A percentile compares a stretch with the other conserved stretches of the same genome.
Evolutionary conservation across 2,888 invertebrate genomes (phyloP).

Genomic region (Drosophila flavopinicola): DNA sequence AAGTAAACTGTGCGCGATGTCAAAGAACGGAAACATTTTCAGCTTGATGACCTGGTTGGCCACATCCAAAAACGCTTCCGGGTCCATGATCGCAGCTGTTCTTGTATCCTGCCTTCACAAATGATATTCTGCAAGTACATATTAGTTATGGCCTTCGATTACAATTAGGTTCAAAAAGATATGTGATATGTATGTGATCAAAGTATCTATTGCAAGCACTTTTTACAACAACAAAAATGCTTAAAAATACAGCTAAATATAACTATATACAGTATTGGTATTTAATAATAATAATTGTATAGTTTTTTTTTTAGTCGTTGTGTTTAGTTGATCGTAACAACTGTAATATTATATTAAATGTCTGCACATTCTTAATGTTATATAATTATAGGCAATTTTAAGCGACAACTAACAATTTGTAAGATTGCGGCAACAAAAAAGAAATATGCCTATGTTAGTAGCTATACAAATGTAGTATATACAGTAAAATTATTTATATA

Average conservation of each 20-base stretch:
- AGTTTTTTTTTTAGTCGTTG: neutral
- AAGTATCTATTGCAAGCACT: too few relatives aligned
- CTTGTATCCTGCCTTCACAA: conserved; percentile 65
- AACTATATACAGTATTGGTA: neutral
- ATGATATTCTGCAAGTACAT: too few relatives aligned
- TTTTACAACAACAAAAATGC: too few relatives aligned
- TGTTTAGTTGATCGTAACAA: neutral
- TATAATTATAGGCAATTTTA: conserved; percentile 40
- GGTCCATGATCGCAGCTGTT: conserved; percentile 89
- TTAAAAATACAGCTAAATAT: neutral
- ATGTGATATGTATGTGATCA: too few relatives aligned
- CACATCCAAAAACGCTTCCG: conserved; percentile 98
- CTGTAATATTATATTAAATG: neutral
- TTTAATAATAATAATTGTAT: too few relatives aligned
- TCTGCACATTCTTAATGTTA: conserved; percentile 28
- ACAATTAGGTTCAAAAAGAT: too few relatives aligned
- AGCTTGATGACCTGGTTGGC: conserved; percentile 99
- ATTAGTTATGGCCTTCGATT: too few relatives aligned
- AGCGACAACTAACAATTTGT: conserved; percentile 22
- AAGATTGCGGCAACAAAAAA: conserved; percentile 12
- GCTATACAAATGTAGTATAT: conserved; percentile 4
- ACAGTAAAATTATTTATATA: conserved; percentile 1
- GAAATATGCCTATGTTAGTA: conserved; percentile 20
- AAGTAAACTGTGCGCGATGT: conserved; percentile 97
- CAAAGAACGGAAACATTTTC: conserved; percentile 99